These are phyloP conservation scores for Pelodiscus sinensis DNA, from an alignment of 2,113 vertebrate genomes.

Conservation along the genomic window DNA sequence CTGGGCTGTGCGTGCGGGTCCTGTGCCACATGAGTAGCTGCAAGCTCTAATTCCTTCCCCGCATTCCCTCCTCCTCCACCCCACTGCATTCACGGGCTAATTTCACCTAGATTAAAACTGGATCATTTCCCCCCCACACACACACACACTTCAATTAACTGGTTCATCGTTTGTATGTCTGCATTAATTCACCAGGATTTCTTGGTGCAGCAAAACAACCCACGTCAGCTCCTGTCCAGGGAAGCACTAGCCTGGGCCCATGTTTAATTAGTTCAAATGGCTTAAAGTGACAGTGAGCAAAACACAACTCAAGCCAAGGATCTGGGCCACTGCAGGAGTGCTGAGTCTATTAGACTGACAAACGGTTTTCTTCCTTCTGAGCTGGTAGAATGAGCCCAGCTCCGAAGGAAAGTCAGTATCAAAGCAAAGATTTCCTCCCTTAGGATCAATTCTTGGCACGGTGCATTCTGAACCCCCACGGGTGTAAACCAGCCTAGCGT, in stretches of 20 bases:
- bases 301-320: neutral
- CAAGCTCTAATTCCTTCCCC: neutral
- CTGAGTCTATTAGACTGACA: neutral
- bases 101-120: constrained; percentile 29
- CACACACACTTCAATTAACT: constrained; percentile 21
- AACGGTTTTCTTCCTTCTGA: no score
- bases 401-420: neutral
- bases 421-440: neutral
- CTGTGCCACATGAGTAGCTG: neutral
- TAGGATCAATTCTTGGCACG: neutral
- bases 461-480: neutral
- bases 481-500: neutral
- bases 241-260: neutral
- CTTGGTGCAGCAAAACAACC: neutral
- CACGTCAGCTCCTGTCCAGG: neutral
- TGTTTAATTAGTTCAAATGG: neutral
- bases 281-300: neutral
- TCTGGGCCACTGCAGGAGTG: neutral
- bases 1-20: neutral
- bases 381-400: neutral
- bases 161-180: constrained; percentile 12
- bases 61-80: neutral
- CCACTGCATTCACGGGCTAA: neutral
- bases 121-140: neutral
- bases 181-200: constrained; percentile 42